These are phyloP conservation scores for Oophaga sylvatica DNA, from an alignment of 2,797 vertebrate species.

Conservation along the genomic window DNA sequence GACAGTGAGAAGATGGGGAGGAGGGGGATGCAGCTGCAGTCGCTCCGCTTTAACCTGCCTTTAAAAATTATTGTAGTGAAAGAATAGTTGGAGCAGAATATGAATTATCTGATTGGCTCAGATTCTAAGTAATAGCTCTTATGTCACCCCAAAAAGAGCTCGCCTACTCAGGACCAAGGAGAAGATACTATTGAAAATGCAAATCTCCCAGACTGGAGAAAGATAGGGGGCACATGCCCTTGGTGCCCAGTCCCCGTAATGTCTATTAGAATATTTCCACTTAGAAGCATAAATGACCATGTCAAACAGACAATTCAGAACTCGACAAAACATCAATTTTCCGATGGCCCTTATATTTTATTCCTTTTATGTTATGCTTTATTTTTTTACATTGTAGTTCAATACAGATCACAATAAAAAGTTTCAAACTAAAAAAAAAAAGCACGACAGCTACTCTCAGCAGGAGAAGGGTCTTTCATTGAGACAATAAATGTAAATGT, in stretches of 20 bases:
- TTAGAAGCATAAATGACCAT: background rate
- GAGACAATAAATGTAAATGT: conserved; percentile 8
- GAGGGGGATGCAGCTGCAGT: background rate
- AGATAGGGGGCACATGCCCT: too few species aligned
- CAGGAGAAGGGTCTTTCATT: background rate
- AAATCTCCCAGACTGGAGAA: too few species aligned
- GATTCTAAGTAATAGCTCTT: too few species aligned
- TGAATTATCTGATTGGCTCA: background rate
- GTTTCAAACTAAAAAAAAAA: background rate
- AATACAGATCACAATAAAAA: conserved; percentile 1
- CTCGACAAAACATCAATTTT: background rate
- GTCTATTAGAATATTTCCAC: background rate
- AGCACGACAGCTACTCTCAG: background rate
- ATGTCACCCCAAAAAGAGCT: too few species aligned
- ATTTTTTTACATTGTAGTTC: background rate
- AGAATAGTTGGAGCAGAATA: background rate
- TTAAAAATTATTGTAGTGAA: background rate
- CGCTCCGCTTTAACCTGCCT: background rate
- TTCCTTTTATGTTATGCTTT: background rate
- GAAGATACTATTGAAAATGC: too few species aligned
- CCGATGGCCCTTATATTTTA: background rate
- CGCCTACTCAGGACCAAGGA: too few species aligned
- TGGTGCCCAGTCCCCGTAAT: too few species aligned
- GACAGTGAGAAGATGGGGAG: background rate
- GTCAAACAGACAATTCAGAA: background rate